These are phyloP conservation scores for Lepidostoma basale DNA, from an alignment of 1,140 invertebrate species.

Conservation along the genomic window DNA sequence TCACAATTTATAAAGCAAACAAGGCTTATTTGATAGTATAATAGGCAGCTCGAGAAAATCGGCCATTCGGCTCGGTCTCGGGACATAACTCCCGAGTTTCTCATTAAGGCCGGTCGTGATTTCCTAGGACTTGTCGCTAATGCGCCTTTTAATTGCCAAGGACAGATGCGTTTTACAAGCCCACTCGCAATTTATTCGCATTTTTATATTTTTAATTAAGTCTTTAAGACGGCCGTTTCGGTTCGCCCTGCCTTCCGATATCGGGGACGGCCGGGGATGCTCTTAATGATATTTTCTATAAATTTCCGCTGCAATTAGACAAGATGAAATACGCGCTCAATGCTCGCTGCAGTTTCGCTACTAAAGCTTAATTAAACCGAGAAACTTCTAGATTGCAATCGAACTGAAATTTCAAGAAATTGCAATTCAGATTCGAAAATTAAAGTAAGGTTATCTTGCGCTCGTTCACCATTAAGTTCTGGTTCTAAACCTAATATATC, in stretches of 20 bases:
- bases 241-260: slow-evolving; percentile 35
- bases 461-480: no score
- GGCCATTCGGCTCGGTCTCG: not conserved
- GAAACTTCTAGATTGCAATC: no score
- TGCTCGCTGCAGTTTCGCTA: not conserved
- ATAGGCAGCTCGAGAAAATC: no score
- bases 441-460: no score
- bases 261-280: slow-evolving; percentile 5
- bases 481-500: no score
- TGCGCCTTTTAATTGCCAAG: slow-evolving; percentile 44
- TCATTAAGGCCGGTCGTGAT: slow-evolving; percentile 39
- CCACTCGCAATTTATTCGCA: slow-evolving; percentile 42
- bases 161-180: slow-evolving; percentile 44
- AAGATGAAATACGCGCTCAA: not conserved
- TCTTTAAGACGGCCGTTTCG: slow-evolving; percentile 27
- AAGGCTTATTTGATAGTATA: no score
- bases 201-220: slow-evolving; percentile 47
- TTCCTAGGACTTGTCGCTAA: slow-evolving; percentile 33
- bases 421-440: no score
- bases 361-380: no score
- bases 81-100: slow-evolving; percentile 41
- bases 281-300: slow-evolving; percentile 25
- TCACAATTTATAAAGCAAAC: no score
- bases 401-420: no score
- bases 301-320: slow-evolving; percentile 19